Base-by-base conservation (phyloP, 2,113 vertebrate genomes). In the Manacus vitellinus region DNA sequence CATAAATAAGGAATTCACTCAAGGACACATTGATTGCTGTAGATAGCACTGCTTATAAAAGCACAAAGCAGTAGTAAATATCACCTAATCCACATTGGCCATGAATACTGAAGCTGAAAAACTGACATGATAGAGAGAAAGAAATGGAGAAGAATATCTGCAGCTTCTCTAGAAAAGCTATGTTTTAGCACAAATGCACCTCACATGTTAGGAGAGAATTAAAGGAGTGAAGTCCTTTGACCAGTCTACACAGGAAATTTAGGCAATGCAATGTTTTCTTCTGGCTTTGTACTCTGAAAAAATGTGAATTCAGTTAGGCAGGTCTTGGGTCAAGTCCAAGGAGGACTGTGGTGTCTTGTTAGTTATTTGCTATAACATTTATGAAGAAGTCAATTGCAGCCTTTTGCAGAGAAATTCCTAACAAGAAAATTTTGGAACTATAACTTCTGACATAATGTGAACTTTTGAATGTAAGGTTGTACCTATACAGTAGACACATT, bases 351-450 rank as follows among this genome's bases (percentile, higher is more conserved):
- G 25, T 73, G 41, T 37, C 74, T 56, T 70, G 18, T 66, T 88
- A 61, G 71, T 23, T 85, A 82, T 87, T 89, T 88, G 49, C 83
- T 85, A 7, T 28, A 66, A 39, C 59, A 62, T 21, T 62, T 61
- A 9, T 28, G 37, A 83, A 70, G 39, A 77, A 77, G 21, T 21
- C 43, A 89, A 49, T 21, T 52, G 30, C 31, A 65, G 37, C 20
- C 66, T 85, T 76, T 94, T 70, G 74, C 59, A 92, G 77, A 92
- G 54, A 62, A 85, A 76, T 39, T 55, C 46, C 25, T 87, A 93
- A 89, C 35, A 43, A 62, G 85, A 70, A 27, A 58, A 43, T 70
- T 95, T 76, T 73, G 51, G 67, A 86, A 84, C 73, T 67, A 87
- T 72, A 95, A 85, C 76, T 96, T 92, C 81, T 77, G 46, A 9